These are phyloP conservation scores for Drosophila niveifrons DNA, from an alignment of 2,888 invertebrate species.

Conservation along the genomic window DNA sequence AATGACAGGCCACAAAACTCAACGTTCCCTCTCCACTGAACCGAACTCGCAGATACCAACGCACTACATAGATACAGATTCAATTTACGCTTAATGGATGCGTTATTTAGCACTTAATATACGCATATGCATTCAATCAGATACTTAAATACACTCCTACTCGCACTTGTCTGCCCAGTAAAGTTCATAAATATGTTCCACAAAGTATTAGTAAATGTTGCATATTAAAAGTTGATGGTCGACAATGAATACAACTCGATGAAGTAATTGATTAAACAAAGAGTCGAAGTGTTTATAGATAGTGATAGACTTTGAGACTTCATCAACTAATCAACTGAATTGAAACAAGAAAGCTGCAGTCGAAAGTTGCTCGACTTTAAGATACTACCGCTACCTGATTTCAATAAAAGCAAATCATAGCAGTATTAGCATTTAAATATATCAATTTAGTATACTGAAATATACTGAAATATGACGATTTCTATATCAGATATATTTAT, in stretches of 20 bases:
- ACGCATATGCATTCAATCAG: constrained; percentile 34
- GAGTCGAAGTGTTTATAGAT: background rate
- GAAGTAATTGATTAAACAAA: background rate
- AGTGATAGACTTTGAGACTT: no score
- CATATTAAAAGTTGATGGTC: constrained; percentile 19
- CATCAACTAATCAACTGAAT: no score
- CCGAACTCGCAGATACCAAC: background rate
- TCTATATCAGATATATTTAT: no score
- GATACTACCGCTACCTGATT: no score
- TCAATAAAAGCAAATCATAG: no score
- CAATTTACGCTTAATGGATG: constrained; percentile 45
- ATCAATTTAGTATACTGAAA: no score
- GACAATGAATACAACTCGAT: background rate
- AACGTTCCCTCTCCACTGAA: constrained; percentile 11
- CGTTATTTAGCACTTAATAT: constrained; percentile 27
- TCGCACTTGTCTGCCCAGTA: background rate
- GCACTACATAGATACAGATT: background rate
- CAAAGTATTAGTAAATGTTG: constrained; percentile 14
- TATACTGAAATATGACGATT: no score
- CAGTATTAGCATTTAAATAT: no score
- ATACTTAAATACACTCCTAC: constrained; percentile 10
- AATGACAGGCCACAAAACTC: constrained; percentile 52
- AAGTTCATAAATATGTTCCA: constrained; percentile 22
- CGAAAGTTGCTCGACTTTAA: no score
- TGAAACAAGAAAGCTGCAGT: no score